These are phyloP conservation scores for Protomyctophum bolini DNA, from an alignment of 2,113 vertebrate genomes.

Conservation along the genomic window DNA sequence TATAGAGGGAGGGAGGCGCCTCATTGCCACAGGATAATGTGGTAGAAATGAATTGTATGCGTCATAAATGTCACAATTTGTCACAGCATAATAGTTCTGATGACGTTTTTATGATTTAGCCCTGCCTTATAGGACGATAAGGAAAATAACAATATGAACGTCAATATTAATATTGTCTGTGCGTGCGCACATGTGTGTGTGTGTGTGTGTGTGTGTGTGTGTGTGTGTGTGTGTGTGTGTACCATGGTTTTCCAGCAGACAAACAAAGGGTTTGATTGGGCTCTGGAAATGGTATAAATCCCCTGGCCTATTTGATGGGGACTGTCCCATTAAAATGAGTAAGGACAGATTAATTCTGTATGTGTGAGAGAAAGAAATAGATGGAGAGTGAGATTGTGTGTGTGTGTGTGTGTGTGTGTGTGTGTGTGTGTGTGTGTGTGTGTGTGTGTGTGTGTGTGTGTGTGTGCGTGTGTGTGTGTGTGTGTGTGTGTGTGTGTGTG, in stretches of 20 bases:
- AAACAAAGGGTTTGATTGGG: conserved; percentile 55
- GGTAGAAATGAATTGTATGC: conserved; percentile 48
- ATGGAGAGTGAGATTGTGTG: conserved; percentile 4
- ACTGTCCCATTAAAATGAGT: conserved; percentile 67
- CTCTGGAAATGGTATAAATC: conserved; percentile 40
- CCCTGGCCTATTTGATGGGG: conserved; percentile 30
- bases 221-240: conserved; percentile 6
- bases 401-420: conserved; percentile 3
- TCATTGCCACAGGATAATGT: conserved; percentile 42
- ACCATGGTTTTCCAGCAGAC: conserved; percentile 8
- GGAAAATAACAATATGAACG: conserved; percentile 56
- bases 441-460: not conserved
- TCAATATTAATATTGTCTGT: conserved; percentile 52
- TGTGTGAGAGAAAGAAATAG: conserved; percentile 7
- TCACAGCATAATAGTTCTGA: conserved; percentile 57
- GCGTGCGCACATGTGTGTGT: not conserved
- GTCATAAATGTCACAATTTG: conserved; percentile 66
- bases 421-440: too few relatives aligned
- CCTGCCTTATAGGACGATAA: conserved; percentile 67
- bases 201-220: not conserved
- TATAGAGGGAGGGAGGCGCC: conserved; percentile 8
- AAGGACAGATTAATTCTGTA: conserved; percentile 41
- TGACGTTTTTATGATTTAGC: conserved; percentile 71
- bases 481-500: not conserved
- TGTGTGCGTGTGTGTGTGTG: not conserved